Base-by-base conservation (phyloP, 2,888 invertebrate species). In the Andrena chrysosceles region DNA sequence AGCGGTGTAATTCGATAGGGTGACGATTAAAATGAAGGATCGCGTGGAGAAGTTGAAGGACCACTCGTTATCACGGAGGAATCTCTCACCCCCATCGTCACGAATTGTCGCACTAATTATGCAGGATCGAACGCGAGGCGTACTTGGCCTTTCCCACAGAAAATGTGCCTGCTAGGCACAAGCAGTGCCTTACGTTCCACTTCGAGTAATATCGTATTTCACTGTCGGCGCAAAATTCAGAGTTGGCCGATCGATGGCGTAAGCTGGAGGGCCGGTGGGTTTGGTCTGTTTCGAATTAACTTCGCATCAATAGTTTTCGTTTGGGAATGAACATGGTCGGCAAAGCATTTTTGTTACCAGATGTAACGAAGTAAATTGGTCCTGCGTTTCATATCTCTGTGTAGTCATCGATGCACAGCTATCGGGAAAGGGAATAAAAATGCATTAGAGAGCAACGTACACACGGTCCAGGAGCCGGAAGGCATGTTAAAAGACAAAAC, bases 351-450 rank as follows among this genome's bases (percentile, higher is more conserved):
- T 42, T 4, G 5, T 16, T 42, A 6, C 13, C n/a, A 33, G 7
- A 20, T 49, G 33, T 26, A 59, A 13, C 35, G 26, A 31, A 49
- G 42, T 6, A 64, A 48, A 68, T 77, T 69, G 42, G 48, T 2
- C 33, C 31, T 66, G 78, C 33, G 59, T 66, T 13, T 29, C 60
- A 63, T 66, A 59, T 66, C 42, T 52, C 52, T 49, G 13, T 29
- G 23, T 2, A 4, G 16, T 67, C 67, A 29, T 33, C n/a, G 69
- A 49, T 31, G 33, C 35, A 20, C 35, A 20, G n/a, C 16, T 77
- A 71, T 72, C 66, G 67, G 16, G 31, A 49, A 75, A n/a, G 48
- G 63, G 67, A 29, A 66, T 70, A 71, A 59, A 82, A 68, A 68
- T 75, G 67, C 56, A 71, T 82, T 56, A 71, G 59, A 60, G 31